phyloP scores from a whole-genome alignment of 2,888 invertebrate genomes.

The Dryomyza anilis region DNA sequence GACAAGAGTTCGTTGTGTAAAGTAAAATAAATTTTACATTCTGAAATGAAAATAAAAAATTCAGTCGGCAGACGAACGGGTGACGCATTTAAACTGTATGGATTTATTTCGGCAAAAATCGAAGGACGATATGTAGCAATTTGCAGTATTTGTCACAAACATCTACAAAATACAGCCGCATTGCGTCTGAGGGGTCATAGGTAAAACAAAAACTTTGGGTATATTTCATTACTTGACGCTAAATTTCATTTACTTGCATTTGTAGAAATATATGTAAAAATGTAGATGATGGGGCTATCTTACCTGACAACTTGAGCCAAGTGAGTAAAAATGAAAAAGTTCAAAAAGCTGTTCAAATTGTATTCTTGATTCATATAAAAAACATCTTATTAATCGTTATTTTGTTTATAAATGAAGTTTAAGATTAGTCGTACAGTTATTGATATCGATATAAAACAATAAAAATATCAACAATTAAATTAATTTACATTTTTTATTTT shows the following conservation, averaged over 20 bases:
- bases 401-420: too few species aligned
- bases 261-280: conserved; percentile 2
- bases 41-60: neutral
- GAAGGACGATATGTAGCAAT: conserved; percentile 34
- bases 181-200: conserved; percentile 34
- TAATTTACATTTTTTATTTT: too few species aligned
- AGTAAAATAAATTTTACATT: neutral
- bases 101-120: neutral
- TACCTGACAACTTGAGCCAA: neutral
- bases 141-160: conserved; percentile 32
- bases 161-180: conserved; percentile 35
- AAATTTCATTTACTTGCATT: neutral
- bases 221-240: neutral
- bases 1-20: neutral
- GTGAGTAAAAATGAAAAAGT: too few species aligned
- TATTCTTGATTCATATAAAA: too few species aligned
- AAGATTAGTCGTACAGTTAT: too few species aligned
- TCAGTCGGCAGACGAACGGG: neutral
- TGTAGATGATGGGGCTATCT: neutral
- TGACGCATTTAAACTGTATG: neutral
- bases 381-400: too few species aligned
- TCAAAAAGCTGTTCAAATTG: too few species aligned
- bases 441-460: too few species aligned
- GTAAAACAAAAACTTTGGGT: conserved; percentile 18
- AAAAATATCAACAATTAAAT: too few species aligned